Conservation (phyloP, 1,140 invertebrate species). For the Drosophila burlai region DNA sequence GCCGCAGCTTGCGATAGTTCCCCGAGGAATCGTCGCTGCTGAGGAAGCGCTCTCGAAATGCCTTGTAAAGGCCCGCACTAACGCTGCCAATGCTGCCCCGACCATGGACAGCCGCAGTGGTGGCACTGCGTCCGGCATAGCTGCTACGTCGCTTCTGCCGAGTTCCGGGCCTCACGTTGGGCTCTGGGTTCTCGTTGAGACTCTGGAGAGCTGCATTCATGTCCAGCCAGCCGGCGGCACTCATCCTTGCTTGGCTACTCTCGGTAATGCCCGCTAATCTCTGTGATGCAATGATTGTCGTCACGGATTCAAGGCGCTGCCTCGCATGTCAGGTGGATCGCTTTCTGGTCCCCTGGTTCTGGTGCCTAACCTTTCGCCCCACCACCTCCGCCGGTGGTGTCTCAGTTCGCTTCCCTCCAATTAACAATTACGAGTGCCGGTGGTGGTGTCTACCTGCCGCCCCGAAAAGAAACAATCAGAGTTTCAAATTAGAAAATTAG, state of each 20-base stretch:
- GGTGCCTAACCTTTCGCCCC: slow-evolving; percentile 44
- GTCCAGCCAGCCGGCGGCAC: slow-evolving; percentile 66
- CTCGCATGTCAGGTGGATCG: slow-evolving; percentile 62
- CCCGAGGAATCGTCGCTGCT: slow-evolving; percentile 40
- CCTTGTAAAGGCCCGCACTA: slow-evolving; percentile 61
- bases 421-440: slow-evolving; percentile 48
- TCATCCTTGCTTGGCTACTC: slow-evolving; percentile 61
- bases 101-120: slow-evolving; percentile 54
- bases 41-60: slow-evolving; percentile 65
- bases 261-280: slow-evolving; percentile 44
- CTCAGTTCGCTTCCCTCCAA: slow-evolving; percentile 57
- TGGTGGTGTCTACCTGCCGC: slow-evolving; percentile 21
- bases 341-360: slow-evolving; percentile 65
- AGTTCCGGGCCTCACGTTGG: background rate
- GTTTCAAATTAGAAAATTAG: slow-evolving; percentile 25
- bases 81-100: slow-evolving; percentile 59
- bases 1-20: slow-evolving; percentile 54
- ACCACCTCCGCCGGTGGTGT: background rate
- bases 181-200: slow-evolving; percentile 14
- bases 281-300: slow-evolving; percentile 67
- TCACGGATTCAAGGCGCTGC: slow-evolving; percentile 25
- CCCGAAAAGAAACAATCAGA: slow-evolving; percentile 42
- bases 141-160: slow-evolving; percentile 39
- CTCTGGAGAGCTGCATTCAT: slow-evolving; percentile 48
- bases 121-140: slow-evolving; percentile 40